Conservation (phyloP, 2,797 vertebrate genomes). For the Diglossa cyanea region DNA sequence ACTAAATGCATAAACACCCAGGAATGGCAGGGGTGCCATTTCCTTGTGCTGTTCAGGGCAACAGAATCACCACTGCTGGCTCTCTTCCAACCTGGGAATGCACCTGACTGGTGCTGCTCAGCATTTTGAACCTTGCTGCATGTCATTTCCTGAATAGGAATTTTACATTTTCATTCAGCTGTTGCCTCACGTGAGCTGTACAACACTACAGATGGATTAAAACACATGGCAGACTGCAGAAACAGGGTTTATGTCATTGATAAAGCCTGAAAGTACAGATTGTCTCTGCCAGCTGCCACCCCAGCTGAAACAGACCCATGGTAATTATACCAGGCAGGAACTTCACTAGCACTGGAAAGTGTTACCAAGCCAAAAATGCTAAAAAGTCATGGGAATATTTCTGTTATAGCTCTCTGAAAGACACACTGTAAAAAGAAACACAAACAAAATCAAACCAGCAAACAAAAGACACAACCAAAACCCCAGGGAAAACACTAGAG, state of each 20-base stretch:
- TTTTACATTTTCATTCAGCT: not conserved
- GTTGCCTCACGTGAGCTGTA: not conserved
- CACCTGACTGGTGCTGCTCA: not conserved
- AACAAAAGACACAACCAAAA: not conserved
- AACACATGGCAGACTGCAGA: not conserved
- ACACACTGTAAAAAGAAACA: not conserved
- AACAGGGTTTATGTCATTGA: conserved; percentile 15
- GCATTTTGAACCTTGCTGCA: not conserved
- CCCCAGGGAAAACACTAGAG: not conserved
- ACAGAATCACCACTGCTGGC: not conserved
- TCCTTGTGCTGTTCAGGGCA: not conserved
- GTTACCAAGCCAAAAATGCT: not conserved
- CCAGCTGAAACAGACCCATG: not conserved
- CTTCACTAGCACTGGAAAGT: not conserved
- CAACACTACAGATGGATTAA: not conserved
- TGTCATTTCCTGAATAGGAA: not conserved
- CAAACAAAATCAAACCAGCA: not conserved
- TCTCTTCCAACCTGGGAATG: not conserved
- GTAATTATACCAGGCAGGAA: conserved; percentile 5
- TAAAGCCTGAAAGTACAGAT: conserved; percentile 26
- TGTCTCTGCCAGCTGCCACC: conserved; percentile 47
- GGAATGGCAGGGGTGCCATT: not conserved
- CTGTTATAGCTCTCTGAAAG: not conserved
- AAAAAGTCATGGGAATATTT: not conserved
- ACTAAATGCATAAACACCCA: not conserved